Percentiles rank a stretch among this genome's conserved stretches.
These are phyloP conservation scores for Cydia splendana DNA, from an alignment of 1,140 invertebrate genomes.

Conservation along the genomic window DNA sequence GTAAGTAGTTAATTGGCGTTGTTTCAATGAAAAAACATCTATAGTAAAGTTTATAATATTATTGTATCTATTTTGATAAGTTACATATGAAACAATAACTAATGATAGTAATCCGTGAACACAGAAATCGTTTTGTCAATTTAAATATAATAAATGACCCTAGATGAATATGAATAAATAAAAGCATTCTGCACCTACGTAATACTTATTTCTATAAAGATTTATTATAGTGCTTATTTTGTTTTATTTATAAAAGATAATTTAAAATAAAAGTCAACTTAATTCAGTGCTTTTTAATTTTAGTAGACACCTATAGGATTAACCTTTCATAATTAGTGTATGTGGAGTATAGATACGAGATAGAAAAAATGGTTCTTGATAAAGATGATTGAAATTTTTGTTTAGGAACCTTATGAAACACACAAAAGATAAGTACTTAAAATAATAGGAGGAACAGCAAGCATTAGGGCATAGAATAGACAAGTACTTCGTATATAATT, in stretches of 20 bases:
- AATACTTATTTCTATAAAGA: slow-evolving; percentile 55
- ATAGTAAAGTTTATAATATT: slow-evolving; percentile 27
- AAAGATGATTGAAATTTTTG: neutral
- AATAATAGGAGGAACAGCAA: no score
- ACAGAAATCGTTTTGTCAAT: slow-evolving; percentile 15
- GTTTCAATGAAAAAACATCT: slow-evolving; percentile 15
- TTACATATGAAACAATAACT: slow-evolving; percentile 30
- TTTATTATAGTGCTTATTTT: slow-evolving; percentile 73
- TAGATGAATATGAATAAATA: slow-evolving; percentile 2
- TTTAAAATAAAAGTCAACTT: slow-evolving; percentile 75
- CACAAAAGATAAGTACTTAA: no score
- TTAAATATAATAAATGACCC: slow-evolving; percentile 25
- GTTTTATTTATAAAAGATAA: slow-evolving; percentile 74
- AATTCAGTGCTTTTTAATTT: slow-evolving; percentile 43
- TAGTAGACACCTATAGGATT: slow-evolving; percentile 1
- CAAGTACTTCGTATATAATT: no score
- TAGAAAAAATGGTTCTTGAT: no score
- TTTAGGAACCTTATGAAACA: neutral
- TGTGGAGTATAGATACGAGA: no score
- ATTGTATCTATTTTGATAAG: slow-evolving; percentile 32
- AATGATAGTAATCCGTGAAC: neutral
- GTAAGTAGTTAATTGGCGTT: slow-evolving; percentile 34
- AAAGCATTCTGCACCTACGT: slow-evolving; percentile 50
- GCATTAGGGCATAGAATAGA: no score
- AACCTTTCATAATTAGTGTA: neutral